Evolutionary conservation across 2,113 vertebrate species (phyloP).

Genomic region (Passer domesticus): DNA sequence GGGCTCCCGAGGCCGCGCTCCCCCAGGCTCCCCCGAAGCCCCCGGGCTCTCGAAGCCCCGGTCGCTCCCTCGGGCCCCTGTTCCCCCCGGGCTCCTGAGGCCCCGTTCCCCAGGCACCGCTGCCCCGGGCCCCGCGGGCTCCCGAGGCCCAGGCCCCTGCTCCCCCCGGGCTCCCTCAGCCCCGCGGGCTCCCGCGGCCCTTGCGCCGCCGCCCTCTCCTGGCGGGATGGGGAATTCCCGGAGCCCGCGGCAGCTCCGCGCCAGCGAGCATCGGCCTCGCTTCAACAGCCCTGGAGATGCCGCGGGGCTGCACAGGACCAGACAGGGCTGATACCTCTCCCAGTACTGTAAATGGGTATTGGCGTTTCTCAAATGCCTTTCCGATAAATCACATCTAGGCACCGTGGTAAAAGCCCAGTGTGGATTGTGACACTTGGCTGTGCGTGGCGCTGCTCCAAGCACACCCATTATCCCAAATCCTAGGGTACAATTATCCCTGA

Average conservation of each 20-base stretch:
- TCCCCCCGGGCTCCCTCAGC: not conserved
- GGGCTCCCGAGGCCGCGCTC: too few species aligned
- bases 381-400: rapidly evolving
- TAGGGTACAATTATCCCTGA: not conserved
- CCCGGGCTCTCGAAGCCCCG: not conserved
- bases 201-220: conserved; percentile 27
- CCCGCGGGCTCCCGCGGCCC: not conserved
- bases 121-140: not conserved
- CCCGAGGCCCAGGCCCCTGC: too few species aligned
- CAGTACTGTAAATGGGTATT: not conserved
- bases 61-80: not conserved
- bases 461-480: not conserved
- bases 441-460: not conserved
- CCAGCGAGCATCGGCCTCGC: rapidly evolving
- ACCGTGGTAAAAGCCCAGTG: not conserved
- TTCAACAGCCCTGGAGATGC: not conserved
- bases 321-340: too few species aligned
- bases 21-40: too few species aligned
- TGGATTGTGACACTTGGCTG: not conserved
- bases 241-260: not conserved
- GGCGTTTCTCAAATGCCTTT: not conserved
- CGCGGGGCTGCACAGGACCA: rapidly evolving
- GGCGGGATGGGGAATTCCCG: not conserved
- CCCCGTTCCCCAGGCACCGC: too few species aligned
- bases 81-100: too few species aligned